Conservation (phyloP, 1,140 invertebrate species). For the Meloidogyne chitwoodi region DNA sequence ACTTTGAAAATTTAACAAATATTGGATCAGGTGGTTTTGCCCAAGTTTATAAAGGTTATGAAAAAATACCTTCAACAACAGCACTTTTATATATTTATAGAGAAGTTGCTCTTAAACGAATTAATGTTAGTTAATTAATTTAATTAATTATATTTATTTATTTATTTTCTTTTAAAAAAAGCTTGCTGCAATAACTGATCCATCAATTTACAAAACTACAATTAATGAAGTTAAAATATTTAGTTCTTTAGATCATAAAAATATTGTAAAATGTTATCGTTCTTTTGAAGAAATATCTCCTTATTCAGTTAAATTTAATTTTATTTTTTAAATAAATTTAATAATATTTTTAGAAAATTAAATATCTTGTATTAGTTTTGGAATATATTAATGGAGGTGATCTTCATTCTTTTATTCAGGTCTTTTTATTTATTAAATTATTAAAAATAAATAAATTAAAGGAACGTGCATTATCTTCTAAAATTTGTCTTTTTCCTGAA, state of each 20-base stretch:
- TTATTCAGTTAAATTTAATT: neutral
- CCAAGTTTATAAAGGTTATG: slow-evolving; percentile 14
- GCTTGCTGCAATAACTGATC: neutral
- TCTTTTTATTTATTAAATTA: neutral
- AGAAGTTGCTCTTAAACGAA: slow-evolving; percentile 19
- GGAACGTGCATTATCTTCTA: neutral
- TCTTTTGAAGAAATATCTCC: slow-evolving; percentile 15
- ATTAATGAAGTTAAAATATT: slow-evolving; percentile 25
- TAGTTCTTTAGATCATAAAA: slow-evolving; percentile 11
- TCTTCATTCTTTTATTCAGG: slow-evolving; percentile 17
- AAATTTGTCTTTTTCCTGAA: slow-evolving; percentile 6
- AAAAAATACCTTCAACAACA: neutral
- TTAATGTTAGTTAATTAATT: slow-evolving; percentile 16
- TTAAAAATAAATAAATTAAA: neutral
- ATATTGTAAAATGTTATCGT: slow-evolving; percentile 25
- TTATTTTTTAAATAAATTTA: neutral
- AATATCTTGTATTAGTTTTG: slow-evolving; percentile 23
- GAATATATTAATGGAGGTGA: slow-evolving; percentile 30
- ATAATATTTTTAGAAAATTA: neutral
- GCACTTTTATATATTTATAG: neutral
- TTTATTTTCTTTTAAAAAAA: neutral
- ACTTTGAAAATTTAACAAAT: neutral
- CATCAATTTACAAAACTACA: slow-evolving; percentile 4
- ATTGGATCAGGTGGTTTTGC: slow-evolving; percentile 31
- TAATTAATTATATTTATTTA: neutral